These are phyloP conservation scores for Furcula furcula DNA, from an alignment of 2,888 invertebrate species.

Conservation along the genomic window DNA sequence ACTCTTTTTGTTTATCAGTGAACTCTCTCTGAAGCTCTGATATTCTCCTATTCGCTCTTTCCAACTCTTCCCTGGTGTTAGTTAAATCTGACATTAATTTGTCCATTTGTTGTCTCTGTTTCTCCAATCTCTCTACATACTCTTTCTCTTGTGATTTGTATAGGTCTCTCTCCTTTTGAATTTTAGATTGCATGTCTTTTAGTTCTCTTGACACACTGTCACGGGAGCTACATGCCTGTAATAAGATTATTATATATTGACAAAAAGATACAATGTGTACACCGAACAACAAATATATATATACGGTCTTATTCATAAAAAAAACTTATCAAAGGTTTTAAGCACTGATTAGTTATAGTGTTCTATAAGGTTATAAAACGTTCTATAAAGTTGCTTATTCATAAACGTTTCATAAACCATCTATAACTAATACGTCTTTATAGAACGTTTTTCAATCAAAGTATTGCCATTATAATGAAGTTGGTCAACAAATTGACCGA, in stretches of 20 bases:
- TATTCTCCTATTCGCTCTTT: constrained; percentile 79
- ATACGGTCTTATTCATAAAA: too few species aligned
- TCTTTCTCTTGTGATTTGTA: constrained; percentile 69
- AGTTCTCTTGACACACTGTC: constrained; percentile 81
- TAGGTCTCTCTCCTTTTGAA: constrained; percentile 60
- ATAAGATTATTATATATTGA: constrained; percentile 12
- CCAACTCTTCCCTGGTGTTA: constrained; percentile 75
- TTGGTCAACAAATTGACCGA: too few species aligned
- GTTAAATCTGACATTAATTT: constrained; percentile 72
- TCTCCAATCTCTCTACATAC: constrained; percentile 68
- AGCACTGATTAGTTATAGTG: too few species aligned
- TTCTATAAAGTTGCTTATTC: too few species aligned
- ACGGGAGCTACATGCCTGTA: constrained; percentile 82
- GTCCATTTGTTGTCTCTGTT: constrained; percentile 76
- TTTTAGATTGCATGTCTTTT: constrained; percentile 70
- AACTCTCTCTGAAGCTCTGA: constrained; percentile 78
- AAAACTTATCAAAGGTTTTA: too few species aligned
- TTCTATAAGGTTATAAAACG: too few species aligned
- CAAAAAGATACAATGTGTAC: too few species aligned
- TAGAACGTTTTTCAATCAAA: too few species aligned
- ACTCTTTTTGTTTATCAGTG: constrained; percentile 78
- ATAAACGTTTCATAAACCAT: too few species aligned
- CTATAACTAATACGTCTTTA: too few species aligned
- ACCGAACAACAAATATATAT: too few species aligned
- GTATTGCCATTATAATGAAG: too few species aligned